A percentile compares a stretch with the other conserved stretches of the same genome.
These are phyloP conservation scores for Astur gentilis DNA, from an alignment of 2,113 vertebrate genomes.

Conservation along the genomic window DNA sequence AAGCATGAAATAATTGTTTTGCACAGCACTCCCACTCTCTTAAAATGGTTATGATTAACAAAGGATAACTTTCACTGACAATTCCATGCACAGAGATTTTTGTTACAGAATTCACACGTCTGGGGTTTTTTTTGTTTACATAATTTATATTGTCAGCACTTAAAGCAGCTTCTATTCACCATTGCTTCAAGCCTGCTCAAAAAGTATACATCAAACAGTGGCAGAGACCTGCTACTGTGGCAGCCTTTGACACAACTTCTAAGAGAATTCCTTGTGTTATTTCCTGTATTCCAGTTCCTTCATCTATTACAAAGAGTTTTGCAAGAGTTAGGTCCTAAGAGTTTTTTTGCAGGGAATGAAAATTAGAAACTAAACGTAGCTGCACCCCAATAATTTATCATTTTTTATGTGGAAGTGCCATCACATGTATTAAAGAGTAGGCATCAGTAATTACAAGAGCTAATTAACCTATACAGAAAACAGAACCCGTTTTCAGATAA, in stretches of 20 bases:
- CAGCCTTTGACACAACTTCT: not conserved
- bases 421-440: not conserved
- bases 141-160: not conserved
- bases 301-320: not conserved
- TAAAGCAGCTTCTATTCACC: not conserved
- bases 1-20: not conserved
- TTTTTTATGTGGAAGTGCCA: not conserved
- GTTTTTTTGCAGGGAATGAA: not conserved
- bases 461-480: not conserved
- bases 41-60: not conserved
- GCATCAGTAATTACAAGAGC: not conserved
- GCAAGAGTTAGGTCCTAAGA: not conserved
- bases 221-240: not conserved
- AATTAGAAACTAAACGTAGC: not conserved
- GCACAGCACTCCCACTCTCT: not conserved
- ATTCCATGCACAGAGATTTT: not conserved
- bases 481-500: not conserved
- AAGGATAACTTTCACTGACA: not conserved
- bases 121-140: not conserved
- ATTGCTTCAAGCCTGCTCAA: not conserved
- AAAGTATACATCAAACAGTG: not conserved
- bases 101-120: not conserved
- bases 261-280: not conserved
- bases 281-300: not conserved
- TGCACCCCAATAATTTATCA: not conserved